Evolutionary conservation across 2,797 vertebrate genomes (phyloP), one percentile per base, ranked within the genome.

Genomic region (Capromys pilorides): DNA sequence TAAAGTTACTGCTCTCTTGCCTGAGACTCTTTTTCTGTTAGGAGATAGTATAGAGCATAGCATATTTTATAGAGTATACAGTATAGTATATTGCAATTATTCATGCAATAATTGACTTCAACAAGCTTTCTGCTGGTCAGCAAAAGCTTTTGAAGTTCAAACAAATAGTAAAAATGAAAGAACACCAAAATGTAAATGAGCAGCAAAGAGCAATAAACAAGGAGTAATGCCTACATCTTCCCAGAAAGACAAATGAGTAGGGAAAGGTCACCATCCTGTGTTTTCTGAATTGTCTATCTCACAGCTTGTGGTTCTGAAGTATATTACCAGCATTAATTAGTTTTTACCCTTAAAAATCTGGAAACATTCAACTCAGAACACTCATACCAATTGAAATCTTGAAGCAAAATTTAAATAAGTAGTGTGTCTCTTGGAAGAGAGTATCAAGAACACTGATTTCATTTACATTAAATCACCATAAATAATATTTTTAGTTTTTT

Each of bases 101-200:
- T 93, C 59, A 90, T 95, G 88, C 57, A 86, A 92, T 96, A 94
- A 93, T 86, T 85, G 85, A 88, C 49, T 95, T 95, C 66, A 89
- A 82, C 36, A 69, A 81, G 10, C 88, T 95, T 97, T 92, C 64
- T 62, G 79, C 54, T 80, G 39, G 75, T 96, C 94, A 97, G 96
- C 95, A 96, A 83, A 94, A 85, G 13, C 36, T 64, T 69, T 83
- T 71, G 83, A 93, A 75, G 45, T 90, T 59, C 45, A 45, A 83
- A 94, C 86, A 93, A 67, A 67, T 94, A 82, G 45, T 22, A 41
- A 93, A 51, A 94, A 6, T 8, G 33, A 92, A 95, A 73, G 39
- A 89, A 81, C 82, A 49, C n/a, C 6, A 77, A 87, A 33, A 66
- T 31, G 59, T 69, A 90, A 85, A 90, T 64, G 28, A 87, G 95